These are phyloP conservation scores for Agriotes lineatus DNA, from an alignment of 2,888 invertebrate species.

Conservation along the genomic window DNA sequence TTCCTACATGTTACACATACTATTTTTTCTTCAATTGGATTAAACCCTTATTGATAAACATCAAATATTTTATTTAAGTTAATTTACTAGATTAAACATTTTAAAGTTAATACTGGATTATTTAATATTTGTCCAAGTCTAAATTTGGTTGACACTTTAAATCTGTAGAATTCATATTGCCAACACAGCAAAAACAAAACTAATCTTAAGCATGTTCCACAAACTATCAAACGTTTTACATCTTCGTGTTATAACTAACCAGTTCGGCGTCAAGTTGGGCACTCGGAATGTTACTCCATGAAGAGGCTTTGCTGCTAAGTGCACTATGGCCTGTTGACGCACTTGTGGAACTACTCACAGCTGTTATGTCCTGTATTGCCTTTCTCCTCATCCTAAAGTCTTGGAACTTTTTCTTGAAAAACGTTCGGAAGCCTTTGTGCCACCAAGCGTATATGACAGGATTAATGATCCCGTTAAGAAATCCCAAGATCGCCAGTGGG, in stretches of 20 bases:
- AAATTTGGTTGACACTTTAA: too few species aligned
- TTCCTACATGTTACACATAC: too few species aligned
- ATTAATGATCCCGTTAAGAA: constrained; percentile 73
- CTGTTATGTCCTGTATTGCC: constrained; percentile 8
- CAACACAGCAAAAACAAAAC: too few species aligned
- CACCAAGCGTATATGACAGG: constrained; percentile 80
- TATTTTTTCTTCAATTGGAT: too few species aligned
- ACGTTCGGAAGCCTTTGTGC: constrained; percentile 75
- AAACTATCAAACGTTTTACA: background rate
- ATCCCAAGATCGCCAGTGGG: constrained; percentile 72
- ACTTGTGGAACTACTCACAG: background rate
- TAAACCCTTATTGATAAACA: too few species aligned
- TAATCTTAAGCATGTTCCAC: too few species aligned
- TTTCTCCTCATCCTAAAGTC: constrained; percentile 43
- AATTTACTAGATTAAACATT: too few species aligned
- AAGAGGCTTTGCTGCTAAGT: constrained; percentile 22
- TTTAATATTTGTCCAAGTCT: too few species aligned
- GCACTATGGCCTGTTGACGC: background rate
- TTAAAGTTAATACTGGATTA: too few species aligned
- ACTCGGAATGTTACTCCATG: constrained; percentile 4
- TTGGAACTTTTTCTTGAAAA: constrained; percentile 64
- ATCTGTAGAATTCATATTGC: too few species aligned
- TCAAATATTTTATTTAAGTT: too few species aligned
- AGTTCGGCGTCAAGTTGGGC: background rate
- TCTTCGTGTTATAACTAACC: background rate